Conservation (phyloP, 2,797 vertebrate genomes). For the Phyllotis vaccarum region DNA sequence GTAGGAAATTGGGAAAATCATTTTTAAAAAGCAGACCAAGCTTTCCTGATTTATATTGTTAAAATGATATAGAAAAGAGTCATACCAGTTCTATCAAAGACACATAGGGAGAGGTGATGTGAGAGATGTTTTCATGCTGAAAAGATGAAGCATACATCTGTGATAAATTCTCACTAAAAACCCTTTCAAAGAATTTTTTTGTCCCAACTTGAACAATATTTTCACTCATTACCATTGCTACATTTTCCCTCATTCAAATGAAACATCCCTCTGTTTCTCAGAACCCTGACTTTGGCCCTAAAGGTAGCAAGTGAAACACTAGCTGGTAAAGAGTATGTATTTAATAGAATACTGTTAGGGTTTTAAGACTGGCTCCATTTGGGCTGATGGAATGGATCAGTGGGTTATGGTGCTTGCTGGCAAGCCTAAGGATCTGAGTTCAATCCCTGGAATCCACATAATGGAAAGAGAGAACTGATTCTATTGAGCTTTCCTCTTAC, state of each 20-base stretch:
- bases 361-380: neutral
- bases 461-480: no score
- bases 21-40: neutral
- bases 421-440: neutral
- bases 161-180: neutral
- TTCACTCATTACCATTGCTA: neutral
- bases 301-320: neutral
- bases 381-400: neutral
- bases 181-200: neutral
- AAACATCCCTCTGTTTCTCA: slow-evolving; percentile 13
- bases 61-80: neutral
- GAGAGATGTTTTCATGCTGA: neutral
- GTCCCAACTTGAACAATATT: neutral
- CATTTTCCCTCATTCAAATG: neutral
- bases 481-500: no score
- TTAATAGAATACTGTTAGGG: slow-evolving; percentile 14
- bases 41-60: neutral
- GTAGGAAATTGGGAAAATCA: neutral
- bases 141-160: neutral
- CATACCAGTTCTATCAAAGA: neutral
- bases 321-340: neutral
- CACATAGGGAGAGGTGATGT: neutral
- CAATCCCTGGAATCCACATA: neutral
- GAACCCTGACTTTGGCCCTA: neutral
- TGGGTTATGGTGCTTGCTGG: neutral